These are phyloP conservation scores for Leptodirus hochenwartii DNA, from an alignment of 2,888 invertebrate species.

Conservation along the genomic window DNA sequence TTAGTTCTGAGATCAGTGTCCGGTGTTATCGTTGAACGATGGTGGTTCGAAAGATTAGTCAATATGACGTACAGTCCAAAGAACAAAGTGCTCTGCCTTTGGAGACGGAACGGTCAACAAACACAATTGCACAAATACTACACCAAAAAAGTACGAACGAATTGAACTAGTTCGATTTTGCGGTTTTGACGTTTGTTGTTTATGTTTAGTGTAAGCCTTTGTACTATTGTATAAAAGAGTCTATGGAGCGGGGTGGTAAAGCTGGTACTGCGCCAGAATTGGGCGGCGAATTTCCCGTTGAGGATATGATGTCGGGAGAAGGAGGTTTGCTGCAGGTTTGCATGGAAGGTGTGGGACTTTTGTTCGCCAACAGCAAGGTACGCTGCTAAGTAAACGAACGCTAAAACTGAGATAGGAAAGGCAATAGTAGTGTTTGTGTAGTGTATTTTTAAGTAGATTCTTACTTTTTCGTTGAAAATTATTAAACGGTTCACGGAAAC, in stretches of 20 bases:
- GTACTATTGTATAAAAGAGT: constrained; percentile 96
- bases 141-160: constrained; percentile 71
- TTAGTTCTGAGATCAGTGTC: constrained; percentile 63
- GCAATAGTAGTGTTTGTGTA: no score
- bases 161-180: not conserved
- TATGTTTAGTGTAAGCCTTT: constrained; percentile 81
- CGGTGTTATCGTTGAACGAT: constrained; percentile 80
- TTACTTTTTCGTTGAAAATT: no score
- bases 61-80: constrained; percentile 99
- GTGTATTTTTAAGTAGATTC: no score
- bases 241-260: constrained; percentile 86
- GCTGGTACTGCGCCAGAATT: constrained; percentile 48
- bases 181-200: constrained; percentile 3
- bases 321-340: constrained; percentile 96
- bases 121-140: constrained; percentile 96
- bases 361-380: constrained; percentile 99
- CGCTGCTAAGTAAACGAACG: no score
- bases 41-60: constrained; percentile 98
- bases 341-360: constrained; percentile 97
- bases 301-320: constrained; percentile 92
- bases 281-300: constrained; percentile 96
- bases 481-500: no score
- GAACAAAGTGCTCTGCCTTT: constrained; percentile 90
- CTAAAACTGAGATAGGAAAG: no score
- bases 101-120: constrained; percentile 88